Conservation (phyloP, 2,888 invertebrate species). For the Callosobruchus maculatus region DNA sequence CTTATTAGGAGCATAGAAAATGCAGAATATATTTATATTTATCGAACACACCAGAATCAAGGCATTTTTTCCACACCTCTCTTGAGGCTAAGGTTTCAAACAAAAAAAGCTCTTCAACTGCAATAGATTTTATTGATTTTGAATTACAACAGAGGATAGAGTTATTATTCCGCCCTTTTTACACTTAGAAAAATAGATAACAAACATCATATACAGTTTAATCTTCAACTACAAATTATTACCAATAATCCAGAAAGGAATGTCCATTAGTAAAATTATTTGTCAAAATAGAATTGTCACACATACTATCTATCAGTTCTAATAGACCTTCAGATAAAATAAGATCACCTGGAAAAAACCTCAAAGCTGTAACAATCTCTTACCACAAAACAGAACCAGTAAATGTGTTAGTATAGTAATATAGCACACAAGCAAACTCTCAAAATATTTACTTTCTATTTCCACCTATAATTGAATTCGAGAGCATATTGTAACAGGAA, state of each 20-base stretch:
- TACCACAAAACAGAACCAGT: neutral
- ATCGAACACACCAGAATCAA: too few species aligned
- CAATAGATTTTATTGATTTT: neutral
- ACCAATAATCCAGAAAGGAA: neutral
- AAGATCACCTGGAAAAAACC: neutral
- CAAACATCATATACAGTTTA: neutral
- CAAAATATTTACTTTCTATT: neutral
- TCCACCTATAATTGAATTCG: neutral
- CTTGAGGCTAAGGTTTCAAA: neutral
- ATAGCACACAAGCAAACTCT: neutral
- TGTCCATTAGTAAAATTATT: neutral
- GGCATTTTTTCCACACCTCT: too few species aligned
- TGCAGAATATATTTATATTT: too few species aligned
- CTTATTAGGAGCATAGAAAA: too few species aligned
- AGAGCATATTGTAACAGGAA: neutral
- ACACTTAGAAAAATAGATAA: neutral
- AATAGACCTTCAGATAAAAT: neutral
- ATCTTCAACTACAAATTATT: neutral
- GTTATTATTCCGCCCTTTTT: neutral
- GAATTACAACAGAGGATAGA: neutral
- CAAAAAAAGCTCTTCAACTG: neutral
- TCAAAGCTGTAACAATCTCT: neutral
- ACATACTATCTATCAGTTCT: neutral
- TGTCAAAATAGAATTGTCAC: neutral
- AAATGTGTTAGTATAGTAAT: neutral